These are phyloP conservation scores for Epizoanthus rinbou DNA, from an alignment of 92 coral and sea anemone genomes.

Conservation along the genomic window DNA sequence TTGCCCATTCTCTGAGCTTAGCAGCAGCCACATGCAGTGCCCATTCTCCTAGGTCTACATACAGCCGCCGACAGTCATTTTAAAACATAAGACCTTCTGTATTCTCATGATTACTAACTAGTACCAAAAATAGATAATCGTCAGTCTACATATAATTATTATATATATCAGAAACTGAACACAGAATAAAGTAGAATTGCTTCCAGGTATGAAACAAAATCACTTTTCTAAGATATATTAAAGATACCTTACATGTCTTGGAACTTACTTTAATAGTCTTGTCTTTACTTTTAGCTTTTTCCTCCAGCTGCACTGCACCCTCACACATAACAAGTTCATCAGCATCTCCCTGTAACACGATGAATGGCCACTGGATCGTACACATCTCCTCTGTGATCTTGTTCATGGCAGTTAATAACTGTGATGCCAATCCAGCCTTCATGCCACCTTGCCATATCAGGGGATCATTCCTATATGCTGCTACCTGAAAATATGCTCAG, in stretches of 20 bases:
- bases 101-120: too few species aligned
- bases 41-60: too few species aligned
- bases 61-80: too few species aligned
- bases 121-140: too few species aligned
- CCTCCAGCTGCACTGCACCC: slow-evolving; percentile 64
- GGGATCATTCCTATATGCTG: slow-evolving; percentile 78
- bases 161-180: too few species aligned
- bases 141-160: too few species aligned
- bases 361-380: slow-evolving; percentile 65
- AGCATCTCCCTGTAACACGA: slow-evolving; percentile 75
- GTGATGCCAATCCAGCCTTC: slow-evolving; percentile 63
- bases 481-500: slow-evolving; percentile 56
- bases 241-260: not conserved
- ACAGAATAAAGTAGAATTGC: too few species aligned
- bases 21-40: too few species aligned
- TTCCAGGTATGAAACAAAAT: too few species aligned
- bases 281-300: slow-evolving; percentile 68
- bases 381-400: slow-evolving; percentile 48
- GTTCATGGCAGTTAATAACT: slow-evolving; percentile 54
- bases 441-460: slow-evolving; percentile 80
- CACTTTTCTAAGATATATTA: too few species aligned
- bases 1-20: too few species aligned
- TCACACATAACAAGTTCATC: slow-evolving; percentile 62
- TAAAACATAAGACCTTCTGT: too few species aligned
- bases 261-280: slow-evolving; percentile 79